Evolutionary conservation across 1,140 invertebrate species (phyloP), one percentile per base, ranked within the genome.

Genomic region (Argopecten irradians): DNA sequence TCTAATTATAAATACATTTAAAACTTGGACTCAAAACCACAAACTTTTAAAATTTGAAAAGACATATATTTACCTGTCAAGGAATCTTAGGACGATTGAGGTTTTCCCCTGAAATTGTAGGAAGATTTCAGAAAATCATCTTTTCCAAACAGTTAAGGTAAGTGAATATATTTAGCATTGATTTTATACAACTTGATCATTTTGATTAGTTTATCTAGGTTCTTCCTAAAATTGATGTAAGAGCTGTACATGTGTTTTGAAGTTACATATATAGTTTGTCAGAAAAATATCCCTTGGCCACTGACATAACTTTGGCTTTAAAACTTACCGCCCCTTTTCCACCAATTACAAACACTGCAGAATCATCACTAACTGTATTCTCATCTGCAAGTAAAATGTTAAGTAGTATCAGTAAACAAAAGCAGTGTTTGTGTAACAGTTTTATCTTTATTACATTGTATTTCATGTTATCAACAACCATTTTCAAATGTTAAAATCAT

Each of bases 51-150:
- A 34, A 16, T 32, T 85, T 7, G 22, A 88, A 14, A 16, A 32
- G 28, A 87, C 28, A 88, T n/a, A n/a, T n/a, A n/a, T 83, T 88
- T 92, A 94, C 93, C 94, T 97, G 89, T 98, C 98, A 55, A 98
- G 96, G 95, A 98, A 98, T 91, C 96, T 96, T 94, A 97, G 96
- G n/a, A 98, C 96, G 39, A 98, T 96, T 0, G 97, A 97, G 9
- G 98, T 97, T 96, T 98, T 99, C 3, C 94, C 94, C 94, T 94
- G 88, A 87, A 93, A 92, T 36, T 82, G 87, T 82, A 89, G 91
- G 55, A 85, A 33, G 28, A 13, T 36, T 33, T 71, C 22, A 86
- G 8, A 22, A n/a, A n/a, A 7, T 33, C 22, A 84, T 83, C 35
- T 87, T 46, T 55, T 3, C 43, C 83, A 82, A 34, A 85, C 16